Evolutionary conservation across 2,888 invertebrate genomes (phyloP).

Genomic region (Patella caerulea): DNA sequence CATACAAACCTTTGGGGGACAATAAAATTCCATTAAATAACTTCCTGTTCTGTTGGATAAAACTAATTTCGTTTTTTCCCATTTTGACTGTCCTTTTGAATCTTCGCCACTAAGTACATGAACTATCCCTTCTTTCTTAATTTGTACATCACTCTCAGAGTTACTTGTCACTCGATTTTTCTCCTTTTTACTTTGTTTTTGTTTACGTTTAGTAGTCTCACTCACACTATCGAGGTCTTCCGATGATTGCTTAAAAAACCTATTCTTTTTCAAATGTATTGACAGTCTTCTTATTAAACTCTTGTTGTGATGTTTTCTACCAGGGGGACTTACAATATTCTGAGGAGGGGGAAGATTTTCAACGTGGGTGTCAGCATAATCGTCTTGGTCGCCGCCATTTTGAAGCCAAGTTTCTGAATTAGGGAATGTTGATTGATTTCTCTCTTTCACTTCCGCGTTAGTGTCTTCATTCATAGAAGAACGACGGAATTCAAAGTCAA

Average conservation of each 20-base stretch:
- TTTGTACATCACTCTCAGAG: constrained; percentile 35
- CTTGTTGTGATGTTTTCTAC: constrained; percentile 73
- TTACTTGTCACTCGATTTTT: constrained; percentile 42
- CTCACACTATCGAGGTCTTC: constrained; percentile 82
- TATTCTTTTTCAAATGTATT: constrained; percentile 84
- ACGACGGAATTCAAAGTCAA: constrained; percentile 77
- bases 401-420: constrained; percentile 24
- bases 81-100: constrained; percentile 82
- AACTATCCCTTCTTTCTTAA: constrained; percentile 89
- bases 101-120: constrained; percentile 94
- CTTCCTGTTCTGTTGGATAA: constrained; percentile 92
- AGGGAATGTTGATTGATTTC: constrained; percentile 21
- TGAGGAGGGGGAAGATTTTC: constrained; percentile 32
- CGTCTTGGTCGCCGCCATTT: constrained; percentile 40
- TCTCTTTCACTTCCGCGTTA: constrained; percentile 39
- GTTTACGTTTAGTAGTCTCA: constrained; percentile 50
- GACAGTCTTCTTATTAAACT: constrained; percentile 83
- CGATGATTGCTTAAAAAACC: constrained; percentile 89
- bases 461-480: constrained; percentile 27
- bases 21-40: constrained; percentile 95
- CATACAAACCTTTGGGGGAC: constrained; percentile 83
- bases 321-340: constrained; percentile 36
- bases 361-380: constrained; percentile 36
- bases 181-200: constrained; percentile 47
- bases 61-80: constrained; percentile 93